Evolutionary conservation across 2,113 vertebrate genomes (phyloP), one percentile per base, ranked within the genome.

Genomic region (Chascanopsetta lugubris): DNA sequence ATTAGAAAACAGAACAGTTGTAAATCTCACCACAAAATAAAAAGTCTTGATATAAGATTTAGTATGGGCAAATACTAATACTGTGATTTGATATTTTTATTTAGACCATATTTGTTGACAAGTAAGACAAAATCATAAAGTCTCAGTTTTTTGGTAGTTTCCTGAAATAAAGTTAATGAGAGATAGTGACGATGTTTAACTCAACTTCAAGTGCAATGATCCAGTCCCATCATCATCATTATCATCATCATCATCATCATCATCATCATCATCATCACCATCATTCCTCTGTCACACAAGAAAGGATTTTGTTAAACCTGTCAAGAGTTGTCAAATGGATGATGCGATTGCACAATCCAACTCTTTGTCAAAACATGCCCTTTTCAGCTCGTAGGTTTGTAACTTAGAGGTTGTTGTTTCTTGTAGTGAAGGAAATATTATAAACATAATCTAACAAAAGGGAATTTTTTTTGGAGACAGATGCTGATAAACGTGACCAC

Each of bases 51-150:
- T n/a, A n/a, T n/a, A n/a, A n/a, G n/a, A n/a, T n/a, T n/a, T n/a
- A n/a, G n/a, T n/a, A n/a, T n/a, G n/a, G n/a, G n/a, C n/a, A n/a
- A n/a, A n/a, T n/a, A n/a, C n/a, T n/a, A n/a, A n/a, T n/a, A n/a
- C n/a, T n/a, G n/a, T n/a, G 4, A 32, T 18, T 3, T 60, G 30
- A n/a, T n/a, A n/a, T 53, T 66, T 36, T 38, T 36, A 38, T 53
- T 38, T 47, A 26, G 53, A 60, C 55, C 24, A 8, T 20, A 36
- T 36, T 65, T 22, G 65, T 36, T 22, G 22, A 38, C 47, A 66
- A 54, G 25, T 54, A 38, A 15, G 40, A 53, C 27, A 46, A 25
- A 51, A 38, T 4, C 24, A 32, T 13, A 36, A 36, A 21, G 7
- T 25, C 25, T 32, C 43, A 22, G 12, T 27, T 25, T 53, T 46